Base-by-base conservation (phyloP, 2,888 invertebrate genomes). In the Pandemis heparana region DNA sequence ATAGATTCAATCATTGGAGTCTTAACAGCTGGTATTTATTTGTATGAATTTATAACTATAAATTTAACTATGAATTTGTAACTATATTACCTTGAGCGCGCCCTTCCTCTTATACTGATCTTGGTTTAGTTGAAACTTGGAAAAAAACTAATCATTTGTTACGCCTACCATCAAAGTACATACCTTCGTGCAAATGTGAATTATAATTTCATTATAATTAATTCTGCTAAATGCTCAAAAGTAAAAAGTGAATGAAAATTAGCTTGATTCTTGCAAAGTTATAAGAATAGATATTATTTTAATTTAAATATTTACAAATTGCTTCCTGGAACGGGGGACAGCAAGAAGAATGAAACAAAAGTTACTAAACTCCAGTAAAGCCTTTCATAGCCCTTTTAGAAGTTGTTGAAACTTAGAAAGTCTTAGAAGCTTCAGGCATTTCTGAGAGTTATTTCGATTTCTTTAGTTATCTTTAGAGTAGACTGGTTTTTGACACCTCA, bases 301-400 rank as follows among this genome's bases (percentile, higher is more conserved):
- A 14, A 8, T 53, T 67, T 56, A 68, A 73, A 51, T 32, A 73
- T 69, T 41, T 53, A 64, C 59, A 48, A 68, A 69, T 63, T 46
- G 48, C 39, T 67, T 56, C 46, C 23, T 8, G 46, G 12, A 41
- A 48, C 18, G 59, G 63, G 46, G 12, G 32, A 48, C 18, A 48
- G 63, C 39, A 64, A 39, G 63, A 59, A 10, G 32, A 68, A 68
- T 59, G 41, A 73, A 73, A 59, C n/a, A 9, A 63, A 68, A 68
- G 63, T 68, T 73, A 32, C 10, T 23, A 59, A 63, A 63, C 59
- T 69, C 63, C 12, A 69, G 68, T 41, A n/a, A 64, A 73, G 14
- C 8, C 53, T 63, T 70, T 63, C 32, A 63, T 18, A 63, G 43
- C 56, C 51, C 73, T 64, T 69, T 69, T 63, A 68, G n/a, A 63